Base-by-base conservation (phyloP, 2,797 vertebrate genomes). In the Chaetodon trifasciatus region DNA sequence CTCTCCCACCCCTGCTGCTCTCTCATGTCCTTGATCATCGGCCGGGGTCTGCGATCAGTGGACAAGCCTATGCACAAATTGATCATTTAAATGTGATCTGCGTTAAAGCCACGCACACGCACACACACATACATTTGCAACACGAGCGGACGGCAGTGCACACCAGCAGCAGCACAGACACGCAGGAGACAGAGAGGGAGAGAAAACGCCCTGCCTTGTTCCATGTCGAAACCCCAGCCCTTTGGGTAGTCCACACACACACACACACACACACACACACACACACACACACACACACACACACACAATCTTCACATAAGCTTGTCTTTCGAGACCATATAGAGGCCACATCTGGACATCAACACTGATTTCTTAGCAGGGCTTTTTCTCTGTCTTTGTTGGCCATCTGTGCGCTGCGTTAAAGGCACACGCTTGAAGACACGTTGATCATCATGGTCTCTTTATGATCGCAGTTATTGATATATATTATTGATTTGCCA, bases 141-240 rank as follows among this genome's bases (percentile, higher is more conserved):
- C 78, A 50, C 56, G 76, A 78, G 58, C 37, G 56, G 69, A 50
- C 56, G 46, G 15, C 76, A 56, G 50, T 17, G 70, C 79, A 86
- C 85, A 91, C 62, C 87, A 70, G 60, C 78, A 86, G 87, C 89
- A 90, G 80, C 78, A 64, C 78, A 91, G 86, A 92, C 86, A 91
- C n/a, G 86, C 88, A 85, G 90, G 83, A 94, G 90, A 87, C 87
- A 82, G 71, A 71, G 71, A 80, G 73, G 84, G 75, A 79, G 85
- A 94, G 95, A 96, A 96, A 96, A 96, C 96, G 96, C 96, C 96
- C 96, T 95, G 93, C 89, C 91, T 94, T 92, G 85, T 92, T 91
- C 89, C 79, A 85, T 89, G 91, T 92, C 86, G 82, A 88, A 92
- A 84, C 85, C 80, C 82, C 81, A 88, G 57, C 81, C 81, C 80